Conservation (phyloP, 2,113 vertebrate species). For the Charadrius vociferus region DNA sequence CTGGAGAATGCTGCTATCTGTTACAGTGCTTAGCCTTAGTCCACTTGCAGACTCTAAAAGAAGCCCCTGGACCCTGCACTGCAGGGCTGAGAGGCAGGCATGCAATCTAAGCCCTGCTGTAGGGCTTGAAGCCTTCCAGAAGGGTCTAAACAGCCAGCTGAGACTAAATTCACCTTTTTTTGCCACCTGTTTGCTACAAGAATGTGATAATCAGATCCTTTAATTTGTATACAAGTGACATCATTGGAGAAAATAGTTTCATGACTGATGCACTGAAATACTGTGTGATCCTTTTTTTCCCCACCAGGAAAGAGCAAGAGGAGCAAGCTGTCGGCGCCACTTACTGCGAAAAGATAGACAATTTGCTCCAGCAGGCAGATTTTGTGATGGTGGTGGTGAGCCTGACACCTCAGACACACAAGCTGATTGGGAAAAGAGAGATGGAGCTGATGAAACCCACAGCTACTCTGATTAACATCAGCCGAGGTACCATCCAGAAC, state of each 20-base stretch:
- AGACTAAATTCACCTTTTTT: neutral
- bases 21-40: neutral
- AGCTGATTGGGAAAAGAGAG: constrained; percentile 73
- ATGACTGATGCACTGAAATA: neutral
- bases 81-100: neutral
- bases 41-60: neutral
- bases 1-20: neutral
- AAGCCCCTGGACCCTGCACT: neutral
- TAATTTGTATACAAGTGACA: neutral
- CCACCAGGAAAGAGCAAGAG: constrained; percentile 67
- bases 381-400: constrained; percentile 73
- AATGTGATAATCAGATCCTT: neutral
- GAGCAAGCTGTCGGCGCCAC: constrained; percentile 63
- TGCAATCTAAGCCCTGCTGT: neutral
- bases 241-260: neutral
- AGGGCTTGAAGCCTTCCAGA: neutral
- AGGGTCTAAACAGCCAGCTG: neutral
- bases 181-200: neutral
- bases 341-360: constrained; percentile 69
- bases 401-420: constrained; percentile 68
- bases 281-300: neutral
- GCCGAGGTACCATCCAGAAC: constrained; percentile 65
- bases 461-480: constrained; percentile 71
- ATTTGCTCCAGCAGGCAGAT: constrained; percentile 73
- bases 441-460: constrained; percentile 76